Conservation (phyloP, 1,140 invertebrate species). For the Apis dorsata region DNA sequence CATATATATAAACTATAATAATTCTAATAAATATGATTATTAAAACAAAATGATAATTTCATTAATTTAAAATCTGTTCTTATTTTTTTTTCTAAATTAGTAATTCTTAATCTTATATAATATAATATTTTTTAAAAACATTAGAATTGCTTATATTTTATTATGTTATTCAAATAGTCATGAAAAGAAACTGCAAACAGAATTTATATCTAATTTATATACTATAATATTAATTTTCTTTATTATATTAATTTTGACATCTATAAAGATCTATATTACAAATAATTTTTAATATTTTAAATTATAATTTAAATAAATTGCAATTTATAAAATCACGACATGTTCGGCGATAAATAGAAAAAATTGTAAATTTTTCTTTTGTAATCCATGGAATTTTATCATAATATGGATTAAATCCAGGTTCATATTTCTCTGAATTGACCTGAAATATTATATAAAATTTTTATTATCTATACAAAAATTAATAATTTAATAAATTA, state of each 20-base stretch:
- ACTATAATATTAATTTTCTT: background rate
- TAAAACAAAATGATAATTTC: no score
- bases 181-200: background rate
- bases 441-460: conserved; percentile 60
- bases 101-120: no score
- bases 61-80: no score
- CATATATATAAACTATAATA: no score
- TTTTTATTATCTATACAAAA: background rate
- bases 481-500: background rate
- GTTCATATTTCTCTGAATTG: conserved; percentile 78
- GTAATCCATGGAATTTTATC: conserved; percentile 38
- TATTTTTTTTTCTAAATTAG: no score
- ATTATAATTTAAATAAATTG: background rate
- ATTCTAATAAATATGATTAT: no score
- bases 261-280: background rate
- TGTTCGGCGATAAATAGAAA: accelerated
- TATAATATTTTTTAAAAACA: no score
- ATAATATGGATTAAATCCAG: conserved; percentile 81
- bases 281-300: background rate
- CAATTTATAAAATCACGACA: background rate
- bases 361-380: conserved; percentile 76
- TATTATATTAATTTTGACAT: background rate
- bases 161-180: background rate
- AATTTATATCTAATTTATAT: background rate
- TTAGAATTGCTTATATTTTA: background rate